phyloP scores from a whole-genome alignment of 2,113 vertebrate species.

The Trochalopteron elliotii region DNA sequence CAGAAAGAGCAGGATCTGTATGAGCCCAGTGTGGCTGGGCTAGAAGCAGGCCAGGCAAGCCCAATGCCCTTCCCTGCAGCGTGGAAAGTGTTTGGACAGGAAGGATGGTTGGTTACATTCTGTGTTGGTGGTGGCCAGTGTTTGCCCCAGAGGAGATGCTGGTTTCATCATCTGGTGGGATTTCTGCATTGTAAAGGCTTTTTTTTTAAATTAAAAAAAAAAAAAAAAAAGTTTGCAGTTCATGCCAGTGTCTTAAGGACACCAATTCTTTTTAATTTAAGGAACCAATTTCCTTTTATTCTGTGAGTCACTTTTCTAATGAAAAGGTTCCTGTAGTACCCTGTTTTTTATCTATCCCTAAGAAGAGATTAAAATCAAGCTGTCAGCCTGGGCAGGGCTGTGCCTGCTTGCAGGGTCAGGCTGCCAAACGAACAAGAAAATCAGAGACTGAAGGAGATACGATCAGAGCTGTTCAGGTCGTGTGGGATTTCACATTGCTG shows the following conservation, averaged over 20 bases:
- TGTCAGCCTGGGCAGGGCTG: neutral
- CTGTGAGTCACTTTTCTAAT: neutral
- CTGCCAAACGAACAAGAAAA: neutral
- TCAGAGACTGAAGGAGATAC: neutral
- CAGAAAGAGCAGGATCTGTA: neutral
- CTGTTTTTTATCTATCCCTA: neutral
- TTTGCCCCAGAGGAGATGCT: neutral
- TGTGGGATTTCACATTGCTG: neutral
- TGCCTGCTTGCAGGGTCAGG: neutral
- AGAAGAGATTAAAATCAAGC: neutral
- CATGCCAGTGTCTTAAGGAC: neutral
- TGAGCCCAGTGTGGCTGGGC: neutral
- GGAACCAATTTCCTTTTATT: neutral
- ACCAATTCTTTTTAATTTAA: neutral
- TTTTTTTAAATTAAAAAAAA: neutral
- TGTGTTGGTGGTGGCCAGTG: neutral
- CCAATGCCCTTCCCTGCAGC: neutral
- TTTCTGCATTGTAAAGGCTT: neutral
- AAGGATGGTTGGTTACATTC: neutral
- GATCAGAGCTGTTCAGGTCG: neutral
- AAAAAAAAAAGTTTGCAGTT: neutral
- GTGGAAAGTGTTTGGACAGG: neutral
- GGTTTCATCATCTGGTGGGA: neutral
- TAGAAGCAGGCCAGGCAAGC: neutral
- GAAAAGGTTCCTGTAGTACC: neutral